Conservation (phyloP, 2,888 invertebrate genomes). For the Drosophila nr. fundita region DNA sequence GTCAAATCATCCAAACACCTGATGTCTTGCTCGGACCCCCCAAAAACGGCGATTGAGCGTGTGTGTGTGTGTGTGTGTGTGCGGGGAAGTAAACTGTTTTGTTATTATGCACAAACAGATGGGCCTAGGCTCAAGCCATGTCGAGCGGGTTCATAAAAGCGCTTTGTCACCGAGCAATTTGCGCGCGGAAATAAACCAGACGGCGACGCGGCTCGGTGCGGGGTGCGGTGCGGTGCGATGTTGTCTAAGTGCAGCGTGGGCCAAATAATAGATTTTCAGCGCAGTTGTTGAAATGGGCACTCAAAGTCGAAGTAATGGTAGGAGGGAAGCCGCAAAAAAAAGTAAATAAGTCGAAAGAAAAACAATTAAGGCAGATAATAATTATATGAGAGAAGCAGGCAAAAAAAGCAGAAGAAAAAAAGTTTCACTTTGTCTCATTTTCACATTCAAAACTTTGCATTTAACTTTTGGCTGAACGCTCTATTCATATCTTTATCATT, state of each 20-base stretch:
- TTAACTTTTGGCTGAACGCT: conserved; percentile 65
- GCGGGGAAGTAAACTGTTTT: conserved; percentile 44
- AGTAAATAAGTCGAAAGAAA: conserved; percentile 73
- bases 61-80: conserved; percentile 1
- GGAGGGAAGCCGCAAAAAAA: conserved; percentile 16
- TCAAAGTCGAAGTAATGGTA: conserved; percentile 10
- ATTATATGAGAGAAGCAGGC: conserved; percentile 65
- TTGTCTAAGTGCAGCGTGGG: conserved; percentile 15
- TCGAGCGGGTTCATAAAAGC: conserved; percentile 70
- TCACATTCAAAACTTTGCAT: conserved; percentile 76
- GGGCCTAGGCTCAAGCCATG: conserved; percentile 44
- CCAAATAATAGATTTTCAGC: conserved; percentile 70
- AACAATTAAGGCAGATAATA: conserved; percentile 80
- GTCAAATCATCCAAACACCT: conserved; percentile 82
- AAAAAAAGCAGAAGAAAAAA: conserved; percentile 37
- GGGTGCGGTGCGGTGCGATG: conserved; percentile 3
- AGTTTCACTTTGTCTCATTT: conserved; percentile 74
- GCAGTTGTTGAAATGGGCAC: conserved; percentile 64
- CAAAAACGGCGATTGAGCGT: conserved; percentile 13
- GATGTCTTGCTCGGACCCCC: conserved; percentile 72
- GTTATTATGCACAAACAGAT: conserved; percentile 61
- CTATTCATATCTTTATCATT: conserved; percentile 42
- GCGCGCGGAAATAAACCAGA: conserved; percentile 68
- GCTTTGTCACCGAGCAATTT: conserved; percentile 75
- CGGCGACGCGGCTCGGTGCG: background rate